These are phyloP conservation scores for Tribolium freemani DNA, from an alignment of 2,888 invertebrate genomes.

Conservation along the genomic window DNA sequence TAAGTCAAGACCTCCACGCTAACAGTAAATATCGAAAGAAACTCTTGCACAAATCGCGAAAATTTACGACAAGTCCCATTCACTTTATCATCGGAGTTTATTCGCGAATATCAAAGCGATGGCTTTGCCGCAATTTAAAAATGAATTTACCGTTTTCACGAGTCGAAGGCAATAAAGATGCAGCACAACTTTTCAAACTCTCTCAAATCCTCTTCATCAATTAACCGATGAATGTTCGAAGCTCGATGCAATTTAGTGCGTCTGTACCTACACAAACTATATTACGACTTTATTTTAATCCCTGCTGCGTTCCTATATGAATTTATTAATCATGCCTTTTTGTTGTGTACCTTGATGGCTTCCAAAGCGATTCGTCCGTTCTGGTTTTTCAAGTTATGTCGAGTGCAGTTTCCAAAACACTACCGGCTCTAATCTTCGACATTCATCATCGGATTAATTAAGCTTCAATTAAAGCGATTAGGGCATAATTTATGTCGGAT, in stretches of 20 bases:
- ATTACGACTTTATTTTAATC: slow-evolving; percentile 35
- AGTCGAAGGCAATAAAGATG: slow-evolving; percentile 28
- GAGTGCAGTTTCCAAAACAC: neutral
- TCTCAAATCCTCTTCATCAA: slow-evolving; percentile 14
- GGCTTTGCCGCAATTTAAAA: slow-evolving; percentile 27
- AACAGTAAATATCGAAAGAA: slow-evolving; percentile 7
- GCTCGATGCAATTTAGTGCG: slow-evolving; percentile 25
- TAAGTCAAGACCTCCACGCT: neutral
- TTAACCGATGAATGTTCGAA: slow-evolving; percentile 18
- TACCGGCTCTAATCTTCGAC: slow-evolving; percentile 14
- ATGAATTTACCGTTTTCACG: slow-evolving; percentile 34
- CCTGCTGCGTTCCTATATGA: slow-evolving; percentile 33
- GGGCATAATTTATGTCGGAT: slow-evolving; percentile 26
- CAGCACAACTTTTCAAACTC: slow-evolving; percentile 7
- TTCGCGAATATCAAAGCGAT: slow-evolving; percentile 23
- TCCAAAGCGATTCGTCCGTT: slow-evolving; percentile 32
- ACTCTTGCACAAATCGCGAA: slow-evolving; percentile 7
- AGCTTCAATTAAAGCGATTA: slow-evolving; percentile 22
- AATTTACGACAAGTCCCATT: slow-evolving; percentile 30
- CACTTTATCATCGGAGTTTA: slow-evolving; percentile 29
- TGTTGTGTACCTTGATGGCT: slow-evolving; percentile 18
- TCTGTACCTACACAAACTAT: slow-evolving; percentile 15
- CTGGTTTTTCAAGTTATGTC: slow-evolving; percentile 54
- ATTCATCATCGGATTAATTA: slow-evolving; percentile 28
- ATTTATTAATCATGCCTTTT: slow-evolving; percentile 35